A percentile compares a stretch with the other conserved stretches of the same genome.
phyloP scores from a whole-genome alignment of 23 tunicate genomes.

The Halocynthia aurantium region DNA sequence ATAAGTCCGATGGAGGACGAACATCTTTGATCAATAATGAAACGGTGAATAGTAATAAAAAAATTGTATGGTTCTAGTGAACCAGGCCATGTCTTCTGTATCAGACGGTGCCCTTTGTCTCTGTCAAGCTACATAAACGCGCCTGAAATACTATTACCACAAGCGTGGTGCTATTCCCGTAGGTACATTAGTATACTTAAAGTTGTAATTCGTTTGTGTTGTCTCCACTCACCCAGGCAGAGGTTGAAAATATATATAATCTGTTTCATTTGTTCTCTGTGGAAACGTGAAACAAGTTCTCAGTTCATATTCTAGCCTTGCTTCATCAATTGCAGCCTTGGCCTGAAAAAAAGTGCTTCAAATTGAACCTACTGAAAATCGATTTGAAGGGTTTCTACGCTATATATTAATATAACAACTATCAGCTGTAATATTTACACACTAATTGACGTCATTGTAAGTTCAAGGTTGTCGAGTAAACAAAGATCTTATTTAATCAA shows the following conservation, averaged over 20 bases:
- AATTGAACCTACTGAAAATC: too few species aligned
- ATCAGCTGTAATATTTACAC: too few species aligned
- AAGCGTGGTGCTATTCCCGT: not conserved
- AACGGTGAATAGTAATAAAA: not conserved
- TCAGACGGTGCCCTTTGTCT: too few species aligned
- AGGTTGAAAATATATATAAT: conserved; percentile 5
- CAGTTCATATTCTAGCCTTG: conserved; percentile 21
- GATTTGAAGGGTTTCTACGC: too few species aligned
- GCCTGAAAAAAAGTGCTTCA: conserved; percentile 6
- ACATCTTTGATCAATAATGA: conserved; percentile 36
- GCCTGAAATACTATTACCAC: too few species aligned
- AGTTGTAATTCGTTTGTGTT: not conserved
- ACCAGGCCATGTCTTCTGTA: too few species aligned
- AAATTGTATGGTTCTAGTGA: not conserved
- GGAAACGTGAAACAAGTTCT: conserved; percentile 19
- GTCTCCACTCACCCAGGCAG: conserved; percentile 28
- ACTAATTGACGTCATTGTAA: not conserved
- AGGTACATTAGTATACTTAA: not conserved
- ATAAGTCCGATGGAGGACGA: conserved; percentile 65
- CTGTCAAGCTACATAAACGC: too few species aligned
- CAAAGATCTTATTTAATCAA: not conserved
- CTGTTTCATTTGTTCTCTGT: conserved; percentile 16
- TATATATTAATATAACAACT: not conserved
- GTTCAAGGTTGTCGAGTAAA: too few species aligned
- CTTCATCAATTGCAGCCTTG: conserved; percentile 11